Conservation (phyloP, 2,888 invertebrate species). For the Eupsilia transversa region DNA sequence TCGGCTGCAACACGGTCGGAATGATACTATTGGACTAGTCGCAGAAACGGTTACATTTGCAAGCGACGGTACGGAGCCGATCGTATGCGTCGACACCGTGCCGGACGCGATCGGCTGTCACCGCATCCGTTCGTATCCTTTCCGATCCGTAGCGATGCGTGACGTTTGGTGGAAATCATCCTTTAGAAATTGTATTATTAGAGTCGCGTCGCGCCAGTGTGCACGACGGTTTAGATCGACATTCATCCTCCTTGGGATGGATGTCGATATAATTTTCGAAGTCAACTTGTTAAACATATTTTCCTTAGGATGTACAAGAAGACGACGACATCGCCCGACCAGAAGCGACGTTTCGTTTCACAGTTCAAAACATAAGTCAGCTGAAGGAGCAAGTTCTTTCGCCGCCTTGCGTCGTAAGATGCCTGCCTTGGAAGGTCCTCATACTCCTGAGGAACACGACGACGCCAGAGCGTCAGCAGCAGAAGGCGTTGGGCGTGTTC, state of each 20-base stretch:
- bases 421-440: constrained; percentile 99
- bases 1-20: too few relatives aligned
- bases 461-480: constrained; percentile 93
- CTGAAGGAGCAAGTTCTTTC: constrained; percentile 96
- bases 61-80: too few relatives aligned
- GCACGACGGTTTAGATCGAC: too few relatives aligned
- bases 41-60: too few relatives aligned
- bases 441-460: constrained; percentile 95
- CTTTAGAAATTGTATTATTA: too few relatives aligned
- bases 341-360: constrained; percentile 97
- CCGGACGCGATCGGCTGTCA: too few relatives aligned
- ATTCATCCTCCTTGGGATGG: neutral
- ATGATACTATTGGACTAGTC: too few relatives aligned
- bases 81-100: too few relatives aligned
- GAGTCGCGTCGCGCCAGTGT: too few relatives aligned
- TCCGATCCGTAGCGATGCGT: too few relatives aligned
- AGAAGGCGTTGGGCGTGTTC: constrained; percentile 94
- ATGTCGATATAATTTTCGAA: neutral
- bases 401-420: constrained; percentile 97
- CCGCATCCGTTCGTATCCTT: too few relatives aligned
- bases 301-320: constrained; percentile 88
- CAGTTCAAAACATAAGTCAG: constrained; percentile 96
- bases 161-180: too few relatives aligned
- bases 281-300: neutral
- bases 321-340: constrained; percentile 96